Conservation (phyloP, 2,888 invertebrate genomes). For the Orgyia antiqua region DNA sequence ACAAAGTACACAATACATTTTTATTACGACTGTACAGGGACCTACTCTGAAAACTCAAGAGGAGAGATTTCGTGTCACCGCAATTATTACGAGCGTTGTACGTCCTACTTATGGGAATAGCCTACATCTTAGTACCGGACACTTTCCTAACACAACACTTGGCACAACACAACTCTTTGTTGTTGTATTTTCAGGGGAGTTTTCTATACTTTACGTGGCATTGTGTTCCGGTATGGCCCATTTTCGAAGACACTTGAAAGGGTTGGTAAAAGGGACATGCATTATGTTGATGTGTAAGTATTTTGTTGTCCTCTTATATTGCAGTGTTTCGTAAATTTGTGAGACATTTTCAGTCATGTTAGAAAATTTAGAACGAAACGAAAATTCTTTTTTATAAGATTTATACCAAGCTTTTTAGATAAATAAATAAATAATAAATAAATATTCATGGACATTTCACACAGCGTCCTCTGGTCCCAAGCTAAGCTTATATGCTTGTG, state of each 20-base stretch:
- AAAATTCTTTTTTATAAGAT: no score
- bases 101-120: constrained; percentile 33
- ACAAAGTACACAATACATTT: constrained; percentile 12
- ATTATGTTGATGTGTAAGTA: constrained; percentile 22
- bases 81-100: constrained; percentile 22
- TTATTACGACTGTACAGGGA: constrained; percentile 12
- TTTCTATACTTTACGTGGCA: constrained; percentile 32
- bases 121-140: constrained; percentile 33
- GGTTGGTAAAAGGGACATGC: constrained; percentile 31
- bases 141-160: constrained; percentile 35
- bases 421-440: no score
- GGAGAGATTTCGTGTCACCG: constrained; percentile 21
- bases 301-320: constrained; percentile 11
- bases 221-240: constrained; percentile 35
- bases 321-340: no score
- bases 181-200: constrained; percentile 29
- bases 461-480: no score
- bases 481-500: no score
- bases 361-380: no score
- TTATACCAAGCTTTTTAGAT: no score
- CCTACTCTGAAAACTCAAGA: constrained; percentile 16
- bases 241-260: constrained; percentile 39
- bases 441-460: no score
- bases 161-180: constrained; percentile 38
- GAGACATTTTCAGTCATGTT: no score